Evolutionary conservation across 1,140 invertebrate species (phyloP).

Genomic region (Zaprionus vittiger): DNA sequence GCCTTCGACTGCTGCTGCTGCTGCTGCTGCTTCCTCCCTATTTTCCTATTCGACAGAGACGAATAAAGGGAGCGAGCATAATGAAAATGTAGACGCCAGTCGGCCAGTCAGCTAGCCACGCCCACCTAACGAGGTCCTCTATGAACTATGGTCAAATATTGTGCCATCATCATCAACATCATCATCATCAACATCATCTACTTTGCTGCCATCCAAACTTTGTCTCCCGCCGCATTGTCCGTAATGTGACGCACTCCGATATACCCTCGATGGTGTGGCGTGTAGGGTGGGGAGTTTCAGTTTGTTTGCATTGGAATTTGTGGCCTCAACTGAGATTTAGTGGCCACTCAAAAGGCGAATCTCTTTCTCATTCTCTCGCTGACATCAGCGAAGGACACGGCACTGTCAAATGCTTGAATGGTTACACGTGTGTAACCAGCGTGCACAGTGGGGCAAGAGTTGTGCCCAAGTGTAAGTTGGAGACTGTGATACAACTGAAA

Average conservation of each 20-base stretch:
- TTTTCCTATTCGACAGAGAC: slow-evolving; percentile 24
- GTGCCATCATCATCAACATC: background rate
- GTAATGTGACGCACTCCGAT: slow-evolving; percentile 20
- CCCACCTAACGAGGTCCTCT: slow-evolving; percentile 11
- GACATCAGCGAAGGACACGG: slow-evolving; percentile 69
- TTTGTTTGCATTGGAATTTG: slow-evolving; percentile 62
- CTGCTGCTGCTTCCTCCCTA: background rate
- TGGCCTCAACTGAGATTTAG: slow-evolving; percentile 57
- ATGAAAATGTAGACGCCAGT: slow-evolving; percentile 35
- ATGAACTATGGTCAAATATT: background rate
- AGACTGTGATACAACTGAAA: background rate
- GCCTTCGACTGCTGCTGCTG: slow-evolving; percentile 40
- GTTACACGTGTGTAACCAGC: slow-evolving; percentile 51
- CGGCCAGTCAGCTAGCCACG: background rate
- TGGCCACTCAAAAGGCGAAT: slow-evolving; percentile 64
- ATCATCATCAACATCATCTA: background rate
- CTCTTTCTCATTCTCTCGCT: slow-evolving; percentile 19
- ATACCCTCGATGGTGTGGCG: slow-evolving; percentile 1
- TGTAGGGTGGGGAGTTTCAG: background rate
- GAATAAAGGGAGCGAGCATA: slow-evolving; percentile 55
- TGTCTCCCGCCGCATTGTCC: background rate
- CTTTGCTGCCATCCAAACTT: too few species aligned
- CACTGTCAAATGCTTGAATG: slow-evolving; percentile 49
- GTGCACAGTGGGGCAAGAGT: slow-evolving; percentile 31
- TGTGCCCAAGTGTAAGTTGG: background rate